phyloP scores from a whole-genome alignment of 2,113 vertebrate species.

The Chionis minor region DNA sequence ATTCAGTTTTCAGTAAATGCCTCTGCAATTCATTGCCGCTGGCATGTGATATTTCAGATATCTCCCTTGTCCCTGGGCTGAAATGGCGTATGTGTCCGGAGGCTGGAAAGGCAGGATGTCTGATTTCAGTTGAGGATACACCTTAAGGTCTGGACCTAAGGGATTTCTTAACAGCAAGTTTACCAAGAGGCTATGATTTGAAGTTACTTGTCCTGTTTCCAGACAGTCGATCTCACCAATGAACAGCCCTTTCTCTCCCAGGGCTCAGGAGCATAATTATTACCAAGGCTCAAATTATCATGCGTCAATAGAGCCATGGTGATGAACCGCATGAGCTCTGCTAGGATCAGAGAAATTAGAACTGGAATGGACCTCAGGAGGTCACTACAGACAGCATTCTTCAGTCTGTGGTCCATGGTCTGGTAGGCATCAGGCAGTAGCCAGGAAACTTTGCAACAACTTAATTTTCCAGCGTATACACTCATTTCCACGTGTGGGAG shows the following conservation, averaged over 20 bases:
- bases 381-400: slow-evolving; percentile 7
- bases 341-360: not conserved
- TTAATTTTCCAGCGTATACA: slow-evolving; percentile 13
- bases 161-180: not conserved
- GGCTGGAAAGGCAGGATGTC: not conserved
- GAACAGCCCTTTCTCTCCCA: not conserved
- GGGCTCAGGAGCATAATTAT: not conserved
- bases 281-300: not conserved
- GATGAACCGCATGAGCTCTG: not conserved
- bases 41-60: not conserved
- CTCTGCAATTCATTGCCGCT: not conserved
- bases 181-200: not conserved
- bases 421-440: slow-evolving; percentile 27
- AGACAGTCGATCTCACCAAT: not conserved
- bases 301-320: not conserved
- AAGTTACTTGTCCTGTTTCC: not conserved
- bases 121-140: not conserved
- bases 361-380: slow-evolving; percentile 2
- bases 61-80: not conserved
- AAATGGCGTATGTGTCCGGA: not conserved
- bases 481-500: slow-evolving; percentile 25
- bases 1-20: not conserved
- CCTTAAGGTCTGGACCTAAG: not conserved
- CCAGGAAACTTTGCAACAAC: slow-evolving; percentile 4
- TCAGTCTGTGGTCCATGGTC: slow-evolving; percentile 32